Conservation (phyloP, 2,888 invertebrate genomes). For the Zygogramma bicolorata region DNA sequence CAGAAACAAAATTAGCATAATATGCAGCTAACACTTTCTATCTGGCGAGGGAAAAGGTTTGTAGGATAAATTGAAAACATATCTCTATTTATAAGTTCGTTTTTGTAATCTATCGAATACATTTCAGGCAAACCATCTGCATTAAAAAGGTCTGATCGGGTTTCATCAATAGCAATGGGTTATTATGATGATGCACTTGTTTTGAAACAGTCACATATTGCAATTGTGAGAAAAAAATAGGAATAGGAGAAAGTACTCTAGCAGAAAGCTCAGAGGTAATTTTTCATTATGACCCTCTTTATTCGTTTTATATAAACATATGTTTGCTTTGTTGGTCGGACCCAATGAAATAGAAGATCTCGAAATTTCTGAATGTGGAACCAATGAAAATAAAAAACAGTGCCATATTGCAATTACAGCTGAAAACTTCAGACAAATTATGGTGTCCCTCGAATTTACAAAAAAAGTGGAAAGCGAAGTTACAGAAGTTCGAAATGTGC, state of each 20-base stretch:
- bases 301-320: background rate
- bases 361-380: background rate
- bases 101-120: background rate
- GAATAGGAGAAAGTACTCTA: background rate
- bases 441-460: too few relatives aligned
- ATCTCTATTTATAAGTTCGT: background rate
- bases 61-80: too few relatives aligned
- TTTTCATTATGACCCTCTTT: background rate
- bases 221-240: background rate
- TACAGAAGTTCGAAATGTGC: too few relatives aligned
- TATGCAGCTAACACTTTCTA: slow-evolving; percentile 3
- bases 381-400: slow-evolving; percentile 3
- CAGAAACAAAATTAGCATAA: slow-evolving; percentile 1
- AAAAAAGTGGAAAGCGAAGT: too few relatives aligned
- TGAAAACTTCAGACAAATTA: background rate
- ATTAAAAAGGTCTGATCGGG: slow-evolving; percentile 14
- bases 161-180: slow-evolving; percentile 18
- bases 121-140: slow-evolving; percentile 1
- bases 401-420: slow-evolving; percentile 26
- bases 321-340: background rate
- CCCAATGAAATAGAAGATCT: background rate
- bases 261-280: background rate
- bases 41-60: background rate
- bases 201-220: background rate
- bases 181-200: slow-evolving; percentile 12